Evolutionary conservation across 2,113 vertebrate species (phyloP), one percentile per base, ranked within the genome.

Genomic region (Dinomys branickii): DNA sequence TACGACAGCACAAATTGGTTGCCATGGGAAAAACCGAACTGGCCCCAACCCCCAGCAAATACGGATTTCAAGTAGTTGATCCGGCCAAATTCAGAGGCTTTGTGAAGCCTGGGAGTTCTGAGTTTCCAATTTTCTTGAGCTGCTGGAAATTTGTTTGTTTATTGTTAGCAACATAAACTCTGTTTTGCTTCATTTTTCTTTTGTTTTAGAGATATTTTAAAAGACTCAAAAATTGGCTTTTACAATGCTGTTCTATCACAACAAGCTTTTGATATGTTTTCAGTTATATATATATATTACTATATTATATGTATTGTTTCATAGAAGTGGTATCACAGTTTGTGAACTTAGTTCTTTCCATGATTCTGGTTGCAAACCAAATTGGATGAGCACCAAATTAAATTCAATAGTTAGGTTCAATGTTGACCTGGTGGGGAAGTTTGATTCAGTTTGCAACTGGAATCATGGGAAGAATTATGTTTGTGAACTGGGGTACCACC

Each of bases 11-110:
- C 28, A 9, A 50, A 59, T 90, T 0, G 7, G 97, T 98, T 98
- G 71, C 95, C 97, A 96, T 97, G 98, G 97, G 92, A 97, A 96
- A 77, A 93, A 91, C 35, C 75, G 84, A 97, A 77, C 91, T 93
- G 90, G 96, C 89, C 85, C 75, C 61, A 89, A 33, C 65, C 77
- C 83, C 87, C 65, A 96, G 89, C 71, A 97, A 97, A 95, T 91
- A 88, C 22, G 93, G 91, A 84, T 96, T 97, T 19, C 35, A 78
- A 91, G 89, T 35, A 88, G 96, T 91, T 94, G 89, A 91, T 96
- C 77, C 91, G 93, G 91, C 93, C 85, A 85, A 82, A 88, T 95
- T 97, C 77, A 95, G 73, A 90, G 65, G 38, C 86, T 96, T 54
- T 90, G 67, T 93, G 93, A 96, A 88, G 28, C 2, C 75, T 94